Base-by-base conservation (phyloP, 2,888 invertebrate genomes). In the Aelia acuminata region DNA sequence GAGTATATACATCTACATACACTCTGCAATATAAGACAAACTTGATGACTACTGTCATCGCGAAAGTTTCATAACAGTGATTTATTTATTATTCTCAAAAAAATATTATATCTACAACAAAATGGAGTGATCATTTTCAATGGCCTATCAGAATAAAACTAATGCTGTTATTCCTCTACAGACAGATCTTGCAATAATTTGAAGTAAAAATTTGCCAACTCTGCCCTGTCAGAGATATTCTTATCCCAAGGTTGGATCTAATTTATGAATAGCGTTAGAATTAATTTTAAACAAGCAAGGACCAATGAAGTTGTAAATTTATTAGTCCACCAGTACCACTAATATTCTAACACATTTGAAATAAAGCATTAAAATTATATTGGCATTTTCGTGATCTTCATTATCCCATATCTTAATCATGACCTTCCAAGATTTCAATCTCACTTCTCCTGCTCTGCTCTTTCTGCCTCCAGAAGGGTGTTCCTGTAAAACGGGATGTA, bases 401-500 rank as follows among this genome's bases (percentile, higher is more conserved):
- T 26, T 15, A 57, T 15, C 57, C 57, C 26, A 26, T 57, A 26
- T 57, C 13, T 13, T 4, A 3, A 26, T 53, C 7, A 22, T 53
- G n/a, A n/a, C n/a, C n/a, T n/a, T 26, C 26, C 26, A 2, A 26
- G 1, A 26, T 70, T 39, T 48, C 15, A 31, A 22, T 31, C 22
- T 7, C n/a, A n/a, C n/a, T 22, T 5, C 31, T 70, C 63, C 63
- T 20, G 18, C 3, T 70, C 63, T 70, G 31, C 63, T 35, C 35
- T 47, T 75, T 87, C 87, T 22, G 43, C 39, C 48, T 87, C 75
- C 4, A 80, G 35, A 31, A 87, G 48, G 26, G 47, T 35, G n/a
- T 31, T 49, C 39, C 87, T 48, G 53, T 87, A 87, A n/a, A 50
- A 39, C 0, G 87, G 87, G 5, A 70, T 49, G 84, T 87, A 87